These are phyloP conservation scores for Erebia epiphron DNA, from an alignment of 2,888 invertebrate species.

Conservation along the genomic window DNA sequence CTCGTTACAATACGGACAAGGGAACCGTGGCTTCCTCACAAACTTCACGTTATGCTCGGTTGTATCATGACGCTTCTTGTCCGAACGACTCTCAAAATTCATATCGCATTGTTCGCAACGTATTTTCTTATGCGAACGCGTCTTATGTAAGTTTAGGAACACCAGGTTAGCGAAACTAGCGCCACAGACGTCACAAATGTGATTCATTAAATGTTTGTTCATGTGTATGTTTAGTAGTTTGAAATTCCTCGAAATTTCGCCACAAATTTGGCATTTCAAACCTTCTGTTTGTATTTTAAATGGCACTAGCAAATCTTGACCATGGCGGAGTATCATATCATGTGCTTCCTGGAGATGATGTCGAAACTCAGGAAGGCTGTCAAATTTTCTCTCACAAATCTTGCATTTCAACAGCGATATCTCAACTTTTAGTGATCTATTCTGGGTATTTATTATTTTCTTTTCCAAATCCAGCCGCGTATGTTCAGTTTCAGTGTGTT, in stretches of 20 bases:
- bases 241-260: constrained; percentile 57
- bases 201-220: constrained; percentile 70
- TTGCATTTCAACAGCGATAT: constrained; percentile 62
- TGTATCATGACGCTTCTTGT: constrained; percentile 52
- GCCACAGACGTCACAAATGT: constrained; percentile 71
- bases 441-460: constrained; percentile 66
- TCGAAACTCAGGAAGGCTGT: constrained; percentile 49
- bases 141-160: constrained; percentile 66
- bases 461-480: constrained; percentile 59
- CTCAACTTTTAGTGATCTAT: constrained; percentile 68
- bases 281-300: constrained; percentile 57
- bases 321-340: constrained; percentile 48
- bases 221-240: constrained; percentile 68
- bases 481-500: constrained; percentile 56
- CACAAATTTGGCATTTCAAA: constrained; percentile 65
- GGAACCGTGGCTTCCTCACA: constrained; percentile 58
- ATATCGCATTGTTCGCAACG: constrained; percentile 56
- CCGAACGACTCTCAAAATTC: constrained; percentile 48
- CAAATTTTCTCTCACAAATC: constrained; percentile 51
- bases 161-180: constrained; percentile 67
- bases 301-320: constrained; percentile 63
- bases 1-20: constrained; percentile 59
- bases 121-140: constrained; percentile 54
- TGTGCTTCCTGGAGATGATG: constrained; percentile 55
- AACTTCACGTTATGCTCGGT: constrained; percentile 46